These are phyloP conservation scores for Phaetusa simplex DNA, from an alignment of 2,113 vertebrate genomes.

Conservation along the genomic window DNA sequence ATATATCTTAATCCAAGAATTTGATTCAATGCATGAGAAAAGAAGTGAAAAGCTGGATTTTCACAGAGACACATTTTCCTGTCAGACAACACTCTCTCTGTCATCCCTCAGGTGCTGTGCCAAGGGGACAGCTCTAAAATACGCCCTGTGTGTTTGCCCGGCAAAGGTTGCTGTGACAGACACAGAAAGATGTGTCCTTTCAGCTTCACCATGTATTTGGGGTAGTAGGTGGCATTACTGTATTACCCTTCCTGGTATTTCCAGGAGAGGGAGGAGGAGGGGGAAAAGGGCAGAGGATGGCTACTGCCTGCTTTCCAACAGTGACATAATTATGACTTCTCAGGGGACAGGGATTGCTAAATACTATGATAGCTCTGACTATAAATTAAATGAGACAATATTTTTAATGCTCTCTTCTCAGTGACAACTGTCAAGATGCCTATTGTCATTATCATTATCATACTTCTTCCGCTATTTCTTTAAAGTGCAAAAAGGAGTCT, in stretches of 20 bases:
- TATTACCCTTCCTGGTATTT: background rate
- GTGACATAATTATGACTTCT: background rate
- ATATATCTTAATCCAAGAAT: background rate
- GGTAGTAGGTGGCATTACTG: background rate
- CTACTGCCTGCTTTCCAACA: background rate
- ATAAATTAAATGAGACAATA: background rate
- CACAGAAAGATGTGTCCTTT: background rate
- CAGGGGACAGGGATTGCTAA: background rate
- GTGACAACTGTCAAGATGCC: background rate
- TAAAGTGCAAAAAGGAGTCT: background rate
- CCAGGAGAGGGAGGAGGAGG: background rate
- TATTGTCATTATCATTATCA: background rate
- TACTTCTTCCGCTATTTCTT: background rate
- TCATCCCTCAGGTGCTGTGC: background rate
- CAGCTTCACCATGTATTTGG: background rate
- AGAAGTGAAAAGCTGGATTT: background rate
- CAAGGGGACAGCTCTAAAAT: background rate
- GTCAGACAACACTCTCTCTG: background rate
- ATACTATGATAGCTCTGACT: background rate
- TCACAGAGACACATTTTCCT: background rate
- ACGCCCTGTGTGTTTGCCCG: background rate
- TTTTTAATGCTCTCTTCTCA: background rate
- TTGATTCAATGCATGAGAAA: background rate
- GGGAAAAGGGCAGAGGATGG: background rate
- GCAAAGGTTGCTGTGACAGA: background rate